Percentiles rank a stretch among this genome's conserved stretches.
Conservation (phyloP, 2,113 vertebrate genomes). For the Lontra canadensis region DNA sequence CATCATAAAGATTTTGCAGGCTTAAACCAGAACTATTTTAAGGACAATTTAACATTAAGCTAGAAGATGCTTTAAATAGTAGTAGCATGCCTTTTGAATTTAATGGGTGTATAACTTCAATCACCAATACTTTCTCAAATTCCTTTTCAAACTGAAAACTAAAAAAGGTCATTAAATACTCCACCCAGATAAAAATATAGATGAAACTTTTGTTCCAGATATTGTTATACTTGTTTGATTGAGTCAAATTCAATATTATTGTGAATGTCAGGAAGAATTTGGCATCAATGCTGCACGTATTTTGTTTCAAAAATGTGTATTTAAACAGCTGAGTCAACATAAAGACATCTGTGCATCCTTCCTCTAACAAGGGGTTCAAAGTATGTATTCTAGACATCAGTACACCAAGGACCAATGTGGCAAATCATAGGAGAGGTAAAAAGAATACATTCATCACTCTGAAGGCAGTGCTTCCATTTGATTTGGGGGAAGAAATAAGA, state of each 20-base stretch:
- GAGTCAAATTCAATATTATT: conserved; percentile 54
- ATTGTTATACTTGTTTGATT: conserved; percentile 6
- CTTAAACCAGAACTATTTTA: conserved; percentile 58
- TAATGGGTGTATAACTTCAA: conserved; percentile 62
- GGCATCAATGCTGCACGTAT: conserved; percentile 48
- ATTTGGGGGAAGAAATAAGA: neutral
- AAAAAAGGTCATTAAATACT: neutral
- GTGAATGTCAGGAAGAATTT: conserved; percentile 52
- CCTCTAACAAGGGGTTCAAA: neutral
- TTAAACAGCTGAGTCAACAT: conserved; percentile 63
- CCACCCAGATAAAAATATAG: neutral
- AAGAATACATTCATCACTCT: neutral
- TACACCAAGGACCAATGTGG: neutral
- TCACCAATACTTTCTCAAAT: conserved; percentile 46
- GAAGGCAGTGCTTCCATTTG: neutral
- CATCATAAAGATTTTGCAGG: conserved; percentile 38
- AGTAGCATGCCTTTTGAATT: conserved; percentile 52
- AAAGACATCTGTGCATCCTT: conserved; percentile 54
- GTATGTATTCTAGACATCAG: neutral
- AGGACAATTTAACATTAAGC: conserved; percentile 47
- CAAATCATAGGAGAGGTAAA: neutral
- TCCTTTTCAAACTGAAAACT: conserved; percentile 41
- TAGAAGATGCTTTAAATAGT: conserved; percentile 63
- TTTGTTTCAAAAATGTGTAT: conserved; percentile 64
- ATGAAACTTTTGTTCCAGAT: conserved; percentile 41